These are phyloP conservation scores for Scolopax rusticola DNA, from an alignment of 2,797 vertebrate genomes.

Conservation along the genomic window DNA sequence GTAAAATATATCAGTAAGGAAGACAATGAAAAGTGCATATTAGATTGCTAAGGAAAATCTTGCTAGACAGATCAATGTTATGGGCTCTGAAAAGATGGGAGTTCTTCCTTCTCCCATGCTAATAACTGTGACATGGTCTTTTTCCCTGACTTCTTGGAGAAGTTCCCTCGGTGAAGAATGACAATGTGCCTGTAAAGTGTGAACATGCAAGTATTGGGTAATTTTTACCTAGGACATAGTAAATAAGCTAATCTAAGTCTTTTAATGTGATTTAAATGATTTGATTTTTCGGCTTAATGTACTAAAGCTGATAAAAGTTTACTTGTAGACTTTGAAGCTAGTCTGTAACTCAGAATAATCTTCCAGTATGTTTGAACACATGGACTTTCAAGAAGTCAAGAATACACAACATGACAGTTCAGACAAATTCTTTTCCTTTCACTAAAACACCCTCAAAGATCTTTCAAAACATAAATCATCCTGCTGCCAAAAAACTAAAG, in stretches of 20 bases:
- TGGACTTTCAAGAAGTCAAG: not conserved
- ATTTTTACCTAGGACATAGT: not conserved
- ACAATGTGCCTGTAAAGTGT: not conserved
- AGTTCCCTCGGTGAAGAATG: not conserved
- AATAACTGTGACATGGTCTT: not conserved
- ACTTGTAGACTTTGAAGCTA: not conserved
- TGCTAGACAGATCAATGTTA: not conserved
- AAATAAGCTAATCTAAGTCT: not conserved
- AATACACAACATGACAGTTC: not conserved
- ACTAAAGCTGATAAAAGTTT: not conserved
- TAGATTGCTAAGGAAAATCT: not conserved
- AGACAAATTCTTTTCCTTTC: slow-evolving; percentile 23
- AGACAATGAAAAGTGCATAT: not conserved
- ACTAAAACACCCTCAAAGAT: not conserved
- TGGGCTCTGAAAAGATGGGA: not conserved
- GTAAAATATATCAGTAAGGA: not conserved
- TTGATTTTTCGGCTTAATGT: not conserved
- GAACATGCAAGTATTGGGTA: not conserved
- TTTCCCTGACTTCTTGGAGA: not conserved
- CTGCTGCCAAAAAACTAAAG: not conserved
- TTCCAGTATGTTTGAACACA: not conserved
- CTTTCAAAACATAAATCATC: not conserved
- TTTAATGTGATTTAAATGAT: not conserved
- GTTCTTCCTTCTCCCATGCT: not conserved
- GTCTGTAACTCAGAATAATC: not conserved